Percentiles rank a stretch among this genome's conserved stretches.
Conservation (phyloP, 2,797 vertebrate species). For the Decapterus maruadsi region DNA sequence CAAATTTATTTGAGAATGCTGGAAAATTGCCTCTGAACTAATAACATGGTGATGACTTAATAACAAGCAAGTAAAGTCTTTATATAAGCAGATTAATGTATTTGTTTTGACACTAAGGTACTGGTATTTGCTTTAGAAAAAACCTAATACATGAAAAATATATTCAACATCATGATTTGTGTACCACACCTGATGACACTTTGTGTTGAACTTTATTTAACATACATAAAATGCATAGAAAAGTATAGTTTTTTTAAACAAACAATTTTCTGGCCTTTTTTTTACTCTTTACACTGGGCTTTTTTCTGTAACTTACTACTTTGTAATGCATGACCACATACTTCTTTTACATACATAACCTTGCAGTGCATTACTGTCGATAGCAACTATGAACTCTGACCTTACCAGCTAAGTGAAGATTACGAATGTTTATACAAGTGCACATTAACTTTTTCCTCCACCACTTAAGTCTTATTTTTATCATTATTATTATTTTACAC, state of each 20-base stretch:
- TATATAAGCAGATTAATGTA: slow-evolving; percentile 52
- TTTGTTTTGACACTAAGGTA: slow-evolving; percentile 70
- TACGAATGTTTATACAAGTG: slow-evolving; percentile 10
- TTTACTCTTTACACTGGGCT: slow-evolving; percentile 35
- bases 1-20: slow-evolving; percentile 36
- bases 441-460: slow-evolving; percentile 14
- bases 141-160: background rate
- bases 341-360: background rate
- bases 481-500: background rate
- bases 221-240: slow-evolving; percentile 2
- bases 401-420: background rate
- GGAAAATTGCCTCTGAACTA: slow-evolving; percentile 34
- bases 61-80: slow-evolving; percentile 52
- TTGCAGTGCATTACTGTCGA: too few species aligned
- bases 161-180: slow-evolving; percentile 39
- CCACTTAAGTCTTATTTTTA: slow-evolving; percentile 27
- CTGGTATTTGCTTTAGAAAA: slow-evolving; percentile 41
- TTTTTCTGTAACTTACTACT: slow-evolving; percentile 40
- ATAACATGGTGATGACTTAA: background rate
- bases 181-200: slow-evolving; percentile 27
- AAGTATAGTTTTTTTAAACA: slow-evolving; percentile 5
- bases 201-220: slow-evolving; percentile 60
- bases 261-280: slow-evolving; percentile 24
- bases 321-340: slow-evolving; percentile 15
- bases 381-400: too few species aligned